Base-by-base conservation (phyloP, 2,888 invertebrate species). In the Phasia obesa region DNA sequence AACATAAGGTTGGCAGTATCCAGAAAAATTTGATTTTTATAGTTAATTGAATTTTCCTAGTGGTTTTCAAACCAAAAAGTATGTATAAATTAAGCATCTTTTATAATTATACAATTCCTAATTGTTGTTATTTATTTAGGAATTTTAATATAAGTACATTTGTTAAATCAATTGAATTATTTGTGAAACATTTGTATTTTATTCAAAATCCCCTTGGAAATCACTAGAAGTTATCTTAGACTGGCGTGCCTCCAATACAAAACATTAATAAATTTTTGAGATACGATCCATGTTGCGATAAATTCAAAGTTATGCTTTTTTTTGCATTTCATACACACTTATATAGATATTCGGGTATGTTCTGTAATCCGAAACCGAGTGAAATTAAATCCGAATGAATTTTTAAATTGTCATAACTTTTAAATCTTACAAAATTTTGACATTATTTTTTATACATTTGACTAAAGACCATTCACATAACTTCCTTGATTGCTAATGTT, bases 41-140 rank as follows among this genome's bases (percentile, higher is more conserved):
- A 49, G 21, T 21, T 21, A 19, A 9, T 21, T 49, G 11, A 21
- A 49, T 11, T 21, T 49, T 49, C 11, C 49, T 49, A 49, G 49
- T 49, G 49, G 21, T 49, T 49, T n/a, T 21, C 11, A 49, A 49
- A 49, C 49, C 49, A 49, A 49, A 49, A 49, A 49, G 49, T 49
- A 49, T 49, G 49, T 49, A 49, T 21, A 21, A 49, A 49, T 49
- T 49, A 15, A 49, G 2, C n/a, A 21, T 21, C 7, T 9, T 49
- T 49, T 49, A 21, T 49, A 21, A 49, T 49, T 49, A 21, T 49
- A 21, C 49, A 49, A 49, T 49, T 49, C 11, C 49, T 49, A 21
- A 49, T 21, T 21, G n/a, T 21, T 49, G 49, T 49, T 49, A 21
- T 49, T 21, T 49, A 49, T 49, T 49, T 49, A 19, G 49, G 21